Evolutionary conservation across 2,113 vertebrate species (phyloP).

Genomic region (Gila orcuttii): DNA sequence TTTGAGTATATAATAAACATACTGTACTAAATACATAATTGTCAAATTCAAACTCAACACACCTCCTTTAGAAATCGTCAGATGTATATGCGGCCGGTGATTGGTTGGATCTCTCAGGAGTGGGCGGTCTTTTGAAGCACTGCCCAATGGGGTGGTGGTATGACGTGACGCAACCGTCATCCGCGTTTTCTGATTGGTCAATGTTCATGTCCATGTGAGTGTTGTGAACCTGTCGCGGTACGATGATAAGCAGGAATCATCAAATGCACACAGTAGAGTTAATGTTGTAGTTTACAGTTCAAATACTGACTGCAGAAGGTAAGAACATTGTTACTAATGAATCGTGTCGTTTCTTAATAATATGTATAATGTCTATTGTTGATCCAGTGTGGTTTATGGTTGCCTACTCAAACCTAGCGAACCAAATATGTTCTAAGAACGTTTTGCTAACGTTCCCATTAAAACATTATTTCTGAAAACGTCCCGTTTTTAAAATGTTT

Average conservation of each 20-base stretch:
- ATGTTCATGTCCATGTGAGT: background rate
- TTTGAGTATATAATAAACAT: background rate
- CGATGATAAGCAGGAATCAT: background rate
- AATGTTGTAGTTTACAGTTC: background rate
- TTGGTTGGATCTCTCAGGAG: conserved; percentile 40
- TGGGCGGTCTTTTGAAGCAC: conserved; percentile 46
- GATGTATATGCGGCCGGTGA: conserved; percentile 19
- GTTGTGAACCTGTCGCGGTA: background rate
- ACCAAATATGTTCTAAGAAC: too few species aligned
- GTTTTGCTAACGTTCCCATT: too few species aligned
- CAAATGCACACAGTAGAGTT: too few species aligned
- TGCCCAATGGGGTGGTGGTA: conserved; percentile 63
- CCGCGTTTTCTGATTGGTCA: conserved; percentile 64
- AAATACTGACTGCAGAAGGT: background rate
- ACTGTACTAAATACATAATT: background rate
- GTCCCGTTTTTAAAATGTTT: too few species aligned
- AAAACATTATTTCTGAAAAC: too few species aligned
- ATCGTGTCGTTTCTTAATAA: background rate
- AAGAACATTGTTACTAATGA: background rate
- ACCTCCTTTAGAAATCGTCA: conserved; percentile 10
- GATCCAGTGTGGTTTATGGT: background rate
- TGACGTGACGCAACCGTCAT: conserved; percentile 58
- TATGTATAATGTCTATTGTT: too few species aligned
- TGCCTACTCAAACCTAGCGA: background rate
- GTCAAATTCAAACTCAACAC: background rate